Evolutionary conservation across 2,113 vertebrate species (phyloP).

Genomic region (Pseudopodoces humilis): DNA sequence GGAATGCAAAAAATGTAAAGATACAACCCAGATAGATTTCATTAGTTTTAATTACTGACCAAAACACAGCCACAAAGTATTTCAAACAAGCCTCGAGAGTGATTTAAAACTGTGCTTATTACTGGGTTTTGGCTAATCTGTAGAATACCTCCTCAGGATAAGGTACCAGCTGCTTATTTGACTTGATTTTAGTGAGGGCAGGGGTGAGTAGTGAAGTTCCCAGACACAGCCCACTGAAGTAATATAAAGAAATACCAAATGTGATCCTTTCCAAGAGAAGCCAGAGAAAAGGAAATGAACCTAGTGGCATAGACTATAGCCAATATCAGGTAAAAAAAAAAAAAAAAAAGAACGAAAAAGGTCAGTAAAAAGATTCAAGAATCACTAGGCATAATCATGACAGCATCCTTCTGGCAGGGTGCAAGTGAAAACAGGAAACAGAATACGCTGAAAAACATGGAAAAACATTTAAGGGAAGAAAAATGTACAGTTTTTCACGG

Average conservation of each 20-base stretch:
- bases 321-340: not conserved
- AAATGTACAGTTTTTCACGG: not conserved
- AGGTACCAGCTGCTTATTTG: conserved; percentile 53
- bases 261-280: conserved; percentile 44
- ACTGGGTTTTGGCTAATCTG: conserved; percentile 57
- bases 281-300: conserved; percentile 24
- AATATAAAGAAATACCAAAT: conserved; percentile 56
- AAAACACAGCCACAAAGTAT: conserved; percentile 13
- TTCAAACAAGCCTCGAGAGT: conserved; percentile 30
- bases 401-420: not conserved
- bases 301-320: not conserved
- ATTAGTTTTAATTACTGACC: not conserved
- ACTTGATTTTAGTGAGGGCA: conserved; percentile 42
- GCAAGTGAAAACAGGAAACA: not conserved
- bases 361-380: not conserved
- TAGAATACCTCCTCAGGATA: conserved; percentile 57
- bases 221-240: conserved; percentile 53
- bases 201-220: conserved; percentile 42
- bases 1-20: not conserved
- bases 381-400: not conserved
- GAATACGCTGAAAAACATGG: not conserved
- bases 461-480: not conserved
- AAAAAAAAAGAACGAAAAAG: not conserved
- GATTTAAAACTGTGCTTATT: conserved; percentile 51
- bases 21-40: not conserved